These are phyloP conservation scores for Hydropotes inermis DNA, from an alignment of 2,113 vertebrate genomes.

Conservation along the genomic window DNA sequence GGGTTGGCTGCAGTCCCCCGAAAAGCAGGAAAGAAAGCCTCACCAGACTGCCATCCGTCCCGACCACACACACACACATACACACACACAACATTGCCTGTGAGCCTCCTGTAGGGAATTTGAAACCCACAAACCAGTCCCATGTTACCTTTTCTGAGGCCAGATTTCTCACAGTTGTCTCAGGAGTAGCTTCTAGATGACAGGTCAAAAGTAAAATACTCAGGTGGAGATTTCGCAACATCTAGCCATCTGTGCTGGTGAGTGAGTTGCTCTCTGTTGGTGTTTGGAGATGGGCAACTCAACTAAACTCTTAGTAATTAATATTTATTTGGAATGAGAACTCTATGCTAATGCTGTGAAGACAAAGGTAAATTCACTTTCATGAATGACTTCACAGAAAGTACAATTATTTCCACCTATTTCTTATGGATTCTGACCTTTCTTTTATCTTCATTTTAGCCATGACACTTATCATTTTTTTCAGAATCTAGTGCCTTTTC, in stretches of 20 bases:
- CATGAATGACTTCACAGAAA: background rate
- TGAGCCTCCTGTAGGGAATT: background rate
- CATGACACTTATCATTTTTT: background rate
- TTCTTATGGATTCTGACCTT: background rate
- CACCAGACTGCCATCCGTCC: rapidly evolving
- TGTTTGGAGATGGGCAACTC: background rate
- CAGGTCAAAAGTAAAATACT: background rate
- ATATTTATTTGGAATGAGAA: background rate
- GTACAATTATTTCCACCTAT: background rate
- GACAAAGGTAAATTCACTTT: background rate
- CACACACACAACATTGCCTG: background rate
- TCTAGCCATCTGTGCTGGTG: background rate
- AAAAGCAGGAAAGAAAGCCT: background rate
- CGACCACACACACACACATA: background rate
- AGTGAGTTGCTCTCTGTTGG: background rate
- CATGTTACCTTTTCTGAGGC: background rate
- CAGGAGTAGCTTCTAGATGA: background rate
- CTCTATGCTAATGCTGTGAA: background rate
- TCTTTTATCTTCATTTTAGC: conserved; percentile 3
- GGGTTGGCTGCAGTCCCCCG: background rate
- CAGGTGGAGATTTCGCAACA: background rate
- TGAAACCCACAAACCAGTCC: background rate
- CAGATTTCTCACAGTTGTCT: background rate
- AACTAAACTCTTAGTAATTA: background rate
- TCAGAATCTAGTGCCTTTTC: background rate